Conservation (phyloP, 2,113 vertebrate species). For the Ardeotis arabs region DNA sequence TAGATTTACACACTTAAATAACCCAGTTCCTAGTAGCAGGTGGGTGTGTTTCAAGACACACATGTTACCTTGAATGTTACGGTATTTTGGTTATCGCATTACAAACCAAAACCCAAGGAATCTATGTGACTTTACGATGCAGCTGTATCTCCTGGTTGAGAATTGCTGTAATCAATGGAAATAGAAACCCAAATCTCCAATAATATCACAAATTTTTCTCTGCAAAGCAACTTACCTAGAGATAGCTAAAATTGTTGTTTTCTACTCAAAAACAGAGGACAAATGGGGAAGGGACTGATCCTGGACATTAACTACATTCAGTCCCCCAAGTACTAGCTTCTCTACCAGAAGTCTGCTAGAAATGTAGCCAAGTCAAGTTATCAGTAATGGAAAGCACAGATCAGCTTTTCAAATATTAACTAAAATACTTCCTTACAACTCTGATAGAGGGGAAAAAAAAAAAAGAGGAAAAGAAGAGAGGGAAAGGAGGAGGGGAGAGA, state of each 20-base stretch:
- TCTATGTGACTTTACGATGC: neutral
- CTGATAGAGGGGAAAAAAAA: neutral
- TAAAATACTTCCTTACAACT: neutral
- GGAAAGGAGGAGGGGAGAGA: neutral
- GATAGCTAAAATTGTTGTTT: neutral
- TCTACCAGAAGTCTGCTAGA: neutral
- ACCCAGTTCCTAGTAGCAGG: neutral
- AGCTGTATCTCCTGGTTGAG: neutral
- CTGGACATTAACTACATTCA: neutral
- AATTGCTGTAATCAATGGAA: neutral
- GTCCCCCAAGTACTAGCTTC: neutral
- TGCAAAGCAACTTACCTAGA: neutral
- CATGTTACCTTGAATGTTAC: neutral
- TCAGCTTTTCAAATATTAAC: slow-evolving; percentile 4
- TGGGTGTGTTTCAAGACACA: neutral
- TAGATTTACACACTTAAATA: neutral
- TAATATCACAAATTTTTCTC: neutral
- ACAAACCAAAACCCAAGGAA: neutral
- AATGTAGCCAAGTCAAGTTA: neutral
- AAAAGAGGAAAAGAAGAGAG: neutral
- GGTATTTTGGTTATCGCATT: neutral
- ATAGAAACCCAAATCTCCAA: neutral
- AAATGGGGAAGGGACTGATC: neutral
- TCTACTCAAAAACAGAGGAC: neutral
- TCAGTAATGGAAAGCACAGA: neutral